Percentiles rank a stretch among this genome's conserved stretches.
These are phyloP conservation scores for Liodrosophila aerea DNA, from an alignment of 2,888 invertebrate genomes.

Conservation along the genomic window DNA sequence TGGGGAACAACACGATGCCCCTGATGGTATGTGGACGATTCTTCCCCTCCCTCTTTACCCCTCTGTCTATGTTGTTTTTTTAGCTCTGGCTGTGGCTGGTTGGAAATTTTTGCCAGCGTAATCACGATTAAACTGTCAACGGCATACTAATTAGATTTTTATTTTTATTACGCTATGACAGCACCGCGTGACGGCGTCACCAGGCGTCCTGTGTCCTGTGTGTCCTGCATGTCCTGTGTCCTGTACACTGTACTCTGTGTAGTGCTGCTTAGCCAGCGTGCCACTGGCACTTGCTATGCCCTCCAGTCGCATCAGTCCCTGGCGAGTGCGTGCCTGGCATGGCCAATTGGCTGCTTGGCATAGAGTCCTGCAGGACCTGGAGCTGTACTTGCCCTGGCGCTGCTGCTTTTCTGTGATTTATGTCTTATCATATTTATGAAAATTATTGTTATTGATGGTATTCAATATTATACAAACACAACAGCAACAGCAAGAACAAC, in stretches of 20 bases:
- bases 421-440: slow-evolving; percentile 79
- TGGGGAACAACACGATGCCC: slow-evolving; percentile 66
- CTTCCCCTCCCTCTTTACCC: neutral
- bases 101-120: slow-evolving; percentile 81
- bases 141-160: slow-evolving; percentile 83
- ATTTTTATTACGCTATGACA: slow-evolving; percentile 78
- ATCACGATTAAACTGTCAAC: slow-evolving; percentile 83
- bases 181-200: slow-evolving; percentile 70
- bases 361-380: slow-evolving; percentile 4
- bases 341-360: slow-evolving; percentile 45
- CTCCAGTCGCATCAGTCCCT: slow-evolving; percentile 34
- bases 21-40: slow-evolving; percentile 77
- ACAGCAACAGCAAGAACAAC: slow-evolving; percentile 1
- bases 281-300: slow-evolving; percentile 14
- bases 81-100: slow-evolving; percentile 35
- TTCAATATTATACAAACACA: slow-evolving; percentile 60
- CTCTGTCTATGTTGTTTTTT: neutral
- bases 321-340: slow-evolving; percentile 65
- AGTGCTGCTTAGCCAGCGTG: slow-evolving; percentile 42
- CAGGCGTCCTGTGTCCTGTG: slow-evolving; percentile 31
- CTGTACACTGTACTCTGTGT: neutral
- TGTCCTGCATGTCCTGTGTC: slow-evolving; percentile 13
- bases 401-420: slow-evolving; percentile 75
- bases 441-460: slow-evolving; percentile 77
- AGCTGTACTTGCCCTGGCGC: slow-evolving; percentile 61